Evolutionary conservation across 37 sponge, comb jelly and placozoan species (phyloP).

Genomic region (Aplysina aerophoba): DNA sequence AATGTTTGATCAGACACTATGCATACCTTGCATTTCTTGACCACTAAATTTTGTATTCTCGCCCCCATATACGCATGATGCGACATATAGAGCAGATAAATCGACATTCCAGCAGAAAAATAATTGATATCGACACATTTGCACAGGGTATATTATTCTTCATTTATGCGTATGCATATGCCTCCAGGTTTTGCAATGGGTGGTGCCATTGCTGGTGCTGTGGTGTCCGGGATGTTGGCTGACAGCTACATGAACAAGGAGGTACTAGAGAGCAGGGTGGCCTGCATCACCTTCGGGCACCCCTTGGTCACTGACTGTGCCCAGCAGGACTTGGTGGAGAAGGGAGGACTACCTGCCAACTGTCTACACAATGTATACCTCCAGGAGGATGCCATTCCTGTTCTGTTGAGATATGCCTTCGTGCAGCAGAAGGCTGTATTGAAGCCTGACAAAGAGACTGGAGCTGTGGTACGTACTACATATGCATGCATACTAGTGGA

Average conservation of each 20-base stretch:
- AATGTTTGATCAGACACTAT: too few species aligned
- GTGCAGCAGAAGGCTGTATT: not conserved
- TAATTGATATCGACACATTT: too few species aligned
- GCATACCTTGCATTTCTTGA: too few species aligned
- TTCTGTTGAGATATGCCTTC: conserved; percentile 26
- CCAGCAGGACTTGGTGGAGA: not conserved
- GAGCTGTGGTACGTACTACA: too few species aligned
- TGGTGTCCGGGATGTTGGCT: not conserved
- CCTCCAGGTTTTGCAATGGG: not conserved
- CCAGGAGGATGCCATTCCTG: conserved; percentile 30
- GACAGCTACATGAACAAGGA: conserved; percentile 5
- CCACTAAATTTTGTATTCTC: too few species aligned
- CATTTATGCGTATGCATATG: too few species aligned
- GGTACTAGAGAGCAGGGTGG: not conserved
- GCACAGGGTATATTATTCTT: too few species aligned
- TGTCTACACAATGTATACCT: conserved; percentile 14
- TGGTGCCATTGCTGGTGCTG: conserved; percentile 6
- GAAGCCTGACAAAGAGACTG: too few species aligned
- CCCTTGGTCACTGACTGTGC: conserved; percentile 7
- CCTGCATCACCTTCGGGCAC: conserved; percentile 49
- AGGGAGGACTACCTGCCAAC: not conserved
- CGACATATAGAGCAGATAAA: too few species aligned
- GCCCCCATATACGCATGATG: too few species aligned
- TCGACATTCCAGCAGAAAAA: too few species aligned
- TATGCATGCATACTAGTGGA: too few species aligned